Evolutionary conservation across 2,797 vertebrate genomes (phyloP).

Genomic region (Microhierax caerulescens): DNA sequence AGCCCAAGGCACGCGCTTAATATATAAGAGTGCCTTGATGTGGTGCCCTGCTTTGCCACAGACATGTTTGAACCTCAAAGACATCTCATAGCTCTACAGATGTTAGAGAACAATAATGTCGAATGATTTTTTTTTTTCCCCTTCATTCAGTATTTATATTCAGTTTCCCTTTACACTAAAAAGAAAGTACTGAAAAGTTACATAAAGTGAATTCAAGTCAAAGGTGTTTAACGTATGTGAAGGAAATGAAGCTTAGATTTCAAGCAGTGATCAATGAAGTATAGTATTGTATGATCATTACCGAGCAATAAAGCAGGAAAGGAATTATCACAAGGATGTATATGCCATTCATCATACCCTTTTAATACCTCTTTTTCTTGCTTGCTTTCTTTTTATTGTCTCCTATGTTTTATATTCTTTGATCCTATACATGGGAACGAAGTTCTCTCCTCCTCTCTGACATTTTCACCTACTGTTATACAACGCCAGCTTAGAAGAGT

Average conservation of each 20-base stretch:
- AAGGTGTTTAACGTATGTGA: slow-evolving; percentile 72
- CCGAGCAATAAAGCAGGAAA: slow-evolving; percentile 67
- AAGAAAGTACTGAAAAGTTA: slow-evolving; percentile 72
- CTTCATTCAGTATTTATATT: slow-evolving; percentile 74
- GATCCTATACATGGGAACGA: slow-evolving; percentile 59
- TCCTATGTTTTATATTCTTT: slow-evolving; percentile 65
- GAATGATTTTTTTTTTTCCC: slow-evolving; percentile 32
- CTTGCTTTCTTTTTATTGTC: slow-evolving; percentile 70
- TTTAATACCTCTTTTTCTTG: slow-evolving; percentile 66
- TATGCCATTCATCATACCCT: slow-evolving; percentile 68
- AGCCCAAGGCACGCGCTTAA: slow-evolving; percentile 48
- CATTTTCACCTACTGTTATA: slow-evolving; percentile 64
- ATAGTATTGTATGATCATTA: slow-evolving; percentile 73
- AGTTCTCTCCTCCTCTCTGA: slow-evolving; percentile 62
- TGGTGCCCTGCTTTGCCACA: slow-evolving; percentile 62
- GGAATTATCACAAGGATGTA: slow-evolving; percentile 73
- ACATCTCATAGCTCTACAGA: slow-evolving; percentile 52
- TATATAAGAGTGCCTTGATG: slow-evolving; percentile 61
- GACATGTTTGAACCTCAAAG: slow-evolving; percentile 68
- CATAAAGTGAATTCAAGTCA: slow-evolving; percentile 72
- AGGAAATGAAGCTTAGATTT: slow-evolving; percentile 75
- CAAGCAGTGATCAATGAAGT: slow-evolving; percentile 74
- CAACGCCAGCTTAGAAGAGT: slow-evolving; percentile 47
- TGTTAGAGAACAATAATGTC: slow-evolving; percentile 67
- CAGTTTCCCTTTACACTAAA: slow-evolving; percentile 61